Evolutionary conservation across 2,797 vertebrate species (phyloP), one percentile per base, ranked within the genome.

Genomic region (Anguilla obscura): DNA sequence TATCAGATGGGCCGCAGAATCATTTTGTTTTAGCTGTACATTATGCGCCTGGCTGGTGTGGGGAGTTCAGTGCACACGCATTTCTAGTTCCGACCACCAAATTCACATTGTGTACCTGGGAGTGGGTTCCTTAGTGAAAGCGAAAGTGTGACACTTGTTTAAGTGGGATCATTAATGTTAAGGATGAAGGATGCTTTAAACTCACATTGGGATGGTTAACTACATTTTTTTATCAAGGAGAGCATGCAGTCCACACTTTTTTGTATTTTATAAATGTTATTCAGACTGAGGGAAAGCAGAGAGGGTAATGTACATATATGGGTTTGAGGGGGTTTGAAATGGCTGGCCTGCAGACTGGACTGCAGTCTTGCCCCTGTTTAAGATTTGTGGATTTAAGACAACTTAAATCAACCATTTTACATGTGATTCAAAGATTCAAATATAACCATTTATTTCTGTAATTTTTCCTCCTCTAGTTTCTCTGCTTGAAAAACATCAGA

Each of bases 401-500:
- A 7, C 66, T 76, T 36, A 18, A 76, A 36, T 76, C 2, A 12
- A 40, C 36, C 40, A 45, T 45, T 45, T 80, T 21, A 45, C 18
- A 82, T 82, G 45, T 50, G 27, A 48, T n/a, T 45, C 14, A 45
- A 79, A 21, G 33, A 21, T 24, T 82, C 1, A 48, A 40, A 36
- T 50, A n/a, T 82, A 45, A 82, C 45, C 83, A 1, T n/a, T 24
- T 85, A 30, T 90, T 60, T 93, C 71, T 92, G 7, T 33, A 79
- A 60, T 86, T 56, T 45, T 54, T 90, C 84, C 40, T 40, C 52
- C 52, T 71, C 2, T 94, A 99, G 98, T 99, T 99, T 94, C 97
- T 99, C 85, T 99, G 98, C 94, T 93, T 99, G 97, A 99, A 99
- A 96, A 99, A 99, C 82, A 99, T 99, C 95, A 95, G 98, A 91